phyloP scores from a whole-genome alignment of 92 coral and sea anemone genomes.

The Meandrina meandrites region DNA sequence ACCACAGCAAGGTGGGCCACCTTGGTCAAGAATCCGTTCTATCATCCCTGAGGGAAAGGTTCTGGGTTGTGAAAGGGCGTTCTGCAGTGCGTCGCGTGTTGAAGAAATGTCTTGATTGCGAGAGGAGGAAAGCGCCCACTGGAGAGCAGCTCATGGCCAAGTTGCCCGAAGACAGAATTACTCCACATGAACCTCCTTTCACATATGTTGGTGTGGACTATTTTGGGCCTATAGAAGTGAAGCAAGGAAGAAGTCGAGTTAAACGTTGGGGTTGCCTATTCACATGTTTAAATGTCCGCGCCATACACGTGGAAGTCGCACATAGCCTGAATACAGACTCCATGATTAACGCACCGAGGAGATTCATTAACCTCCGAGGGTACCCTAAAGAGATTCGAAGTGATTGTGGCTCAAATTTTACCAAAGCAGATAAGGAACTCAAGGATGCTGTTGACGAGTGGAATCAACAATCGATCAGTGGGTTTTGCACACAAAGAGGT shows the following conservation, averaged over 20 bases:
- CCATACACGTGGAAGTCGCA: too few species aligned
- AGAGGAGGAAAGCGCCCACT: constrained; percentile 38
- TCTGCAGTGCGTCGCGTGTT: too few species aligned
- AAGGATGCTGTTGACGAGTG: constrained; percentile 40
- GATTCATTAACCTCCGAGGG: constrained; percentile 27
- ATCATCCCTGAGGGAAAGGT: too few species aligned
- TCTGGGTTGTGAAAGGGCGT: too few species aligned
- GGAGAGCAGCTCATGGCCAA: constrained; percentile 67
- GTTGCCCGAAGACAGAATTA: constrained; percentile 52
- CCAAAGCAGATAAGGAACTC: constrained; percentile 49
- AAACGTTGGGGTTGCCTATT: constrained; percentile 55
- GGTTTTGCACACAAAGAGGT: constrained; percentile 35
- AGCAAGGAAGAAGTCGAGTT: constrained; percentile 54
- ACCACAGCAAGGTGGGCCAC: constrained; percentile 32
- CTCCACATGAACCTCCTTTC: too few species aligned
- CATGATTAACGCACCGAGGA: too few species aligned
- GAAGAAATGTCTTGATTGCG: too few species aligned
- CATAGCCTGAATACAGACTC: too few species aligned
- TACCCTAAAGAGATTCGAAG: constrained; percentile 46
- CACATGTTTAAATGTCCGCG: too few species aligned
- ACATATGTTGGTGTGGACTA: too few species aligned
- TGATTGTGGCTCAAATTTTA: constrained; percentile 45
- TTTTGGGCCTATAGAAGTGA: too few species aligned
- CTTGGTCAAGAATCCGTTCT: too few species aligned
- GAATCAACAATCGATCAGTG: constrained; percentile 37